Percentiles rank a stretch among this genome's conserved stretches.
Conservation (phyloP, 2,113 vertebrate genomes). For the Maccullochella peelii region DNA sequence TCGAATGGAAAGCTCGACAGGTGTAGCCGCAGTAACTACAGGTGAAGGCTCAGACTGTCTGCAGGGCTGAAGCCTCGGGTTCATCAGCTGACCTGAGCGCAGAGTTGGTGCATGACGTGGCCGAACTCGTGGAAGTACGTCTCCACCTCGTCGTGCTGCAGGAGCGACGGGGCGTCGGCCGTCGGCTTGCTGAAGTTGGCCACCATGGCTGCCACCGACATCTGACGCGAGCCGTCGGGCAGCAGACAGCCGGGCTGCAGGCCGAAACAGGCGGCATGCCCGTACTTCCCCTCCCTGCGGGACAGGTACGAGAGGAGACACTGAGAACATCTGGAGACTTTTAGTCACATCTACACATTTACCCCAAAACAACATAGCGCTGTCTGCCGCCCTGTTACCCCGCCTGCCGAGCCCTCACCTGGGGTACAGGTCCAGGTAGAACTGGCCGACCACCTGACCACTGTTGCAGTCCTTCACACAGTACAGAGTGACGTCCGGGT, state of each 20-base stretch:
- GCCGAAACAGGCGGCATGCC: slow-evolving; percentile 96
- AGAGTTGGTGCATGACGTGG: slow-evolving; percentile 99
- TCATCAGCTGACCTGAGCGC: slow-evolving; percentile 88
- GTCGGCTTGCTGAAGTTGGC: slow-evolving; percentile 98
- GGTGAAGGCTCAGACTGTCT: neutral
- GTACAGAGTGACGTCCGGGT: slow-evolving; percentile 93
- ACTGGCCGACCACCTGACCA: slow-evolving; percentile 88
- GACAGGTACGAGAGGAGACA: neutral
- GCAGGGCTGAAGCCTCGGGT: neutral
- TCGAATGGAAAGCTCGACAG: neutral
- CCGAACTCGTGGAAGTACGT: slow-evolving; percentile 99
- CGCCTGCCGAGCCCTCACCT: slow-evolving; percentile 81
- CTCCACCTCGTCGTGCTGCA: slow-evolving; percentile 98
- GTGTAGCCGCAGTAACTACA: neutral
- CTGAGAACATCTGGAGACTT: neutral
- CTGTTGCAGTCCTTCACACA: slow-evolving; percentile 85
- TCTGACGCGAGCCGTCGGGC: slow-evolving; percentile 86
- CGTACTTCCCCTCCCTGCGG: slow-evolving; percentile 95
- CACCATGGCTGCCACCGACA: slow-evolving; percentile 95
- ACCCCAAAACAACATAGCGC: no score
- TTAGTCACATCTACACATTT: neutral
- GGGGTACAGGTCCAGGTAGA: slow-evolving; percentile 96
- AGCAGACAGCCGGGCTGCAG: slow-evolving; percentile 95
- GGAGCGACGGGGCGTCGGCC: slow-evolving; percentile 87
- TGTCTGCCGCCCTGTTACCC: no score